phyloP scores from a whole-genome alignment of 2,888 invertebrate genomes.

The Seira ritae region DNA sequence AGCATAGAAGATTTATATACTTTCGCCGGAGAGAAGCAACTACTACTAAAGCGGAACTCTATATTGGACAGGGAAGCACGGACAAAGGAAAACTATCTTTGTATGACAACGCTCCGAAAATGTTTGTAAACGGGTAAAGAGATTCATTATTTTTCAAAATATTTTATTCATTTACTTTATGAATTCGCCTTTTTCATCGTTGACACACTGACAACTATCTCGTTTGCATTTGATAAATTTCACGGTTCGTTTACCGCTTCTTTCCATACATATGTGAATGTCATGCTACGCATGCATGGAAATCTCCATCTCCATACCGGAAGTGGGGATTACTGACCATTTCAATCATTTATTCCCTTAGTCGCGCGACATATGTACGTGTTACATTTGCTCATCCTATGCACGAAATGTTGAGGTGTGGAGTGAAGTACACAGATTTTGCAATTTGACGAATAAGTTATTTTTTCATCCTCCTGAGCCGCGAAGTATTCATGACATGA shows the following conservation, averaged over 20 bases:
- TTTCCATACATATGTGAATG: too few relatives aligned
- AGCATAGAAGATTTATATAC: neutral
- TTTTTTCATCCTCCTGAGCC: too few relatives aligned
- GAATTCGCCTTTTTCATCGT: too few relatives aligned
- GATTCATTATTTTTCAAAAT: neutral
- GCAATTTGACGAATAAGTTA: too few relatives aligned
- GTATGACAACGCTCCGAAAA: conserved; percentile 20
- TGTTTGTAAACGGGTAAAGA: conserved; percentile 56
- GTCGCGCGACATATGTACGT: neutral
- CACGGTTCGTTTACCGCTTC: neutral
- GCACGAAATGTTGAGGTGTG: neutral
- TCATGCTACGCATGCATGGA: neutral
- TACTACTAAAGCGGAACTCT: neutral
- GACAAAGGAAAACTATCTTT: neutral
- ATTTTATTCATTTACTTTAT: neutral
- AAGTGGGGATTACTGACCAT: neutral
- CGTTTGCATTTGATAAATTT: neutral
- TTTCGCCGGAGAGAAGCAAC: neutral
- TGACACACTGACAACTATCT: neutral
- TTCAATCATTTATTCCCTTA: neutral
- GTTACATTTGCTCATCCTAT: neutral
- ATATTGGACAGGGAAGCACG: neutral
- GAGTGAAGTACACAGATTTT: too few relatives aligned
- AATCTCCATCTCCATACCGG: neutral
- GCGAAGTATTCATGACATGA: too few relatives aligned